These are phyloP conservation scores for Syrista parreyssii DNA, from an alignment of 2,888 invertebrate species.

Conservation along the genomic window DNA sequence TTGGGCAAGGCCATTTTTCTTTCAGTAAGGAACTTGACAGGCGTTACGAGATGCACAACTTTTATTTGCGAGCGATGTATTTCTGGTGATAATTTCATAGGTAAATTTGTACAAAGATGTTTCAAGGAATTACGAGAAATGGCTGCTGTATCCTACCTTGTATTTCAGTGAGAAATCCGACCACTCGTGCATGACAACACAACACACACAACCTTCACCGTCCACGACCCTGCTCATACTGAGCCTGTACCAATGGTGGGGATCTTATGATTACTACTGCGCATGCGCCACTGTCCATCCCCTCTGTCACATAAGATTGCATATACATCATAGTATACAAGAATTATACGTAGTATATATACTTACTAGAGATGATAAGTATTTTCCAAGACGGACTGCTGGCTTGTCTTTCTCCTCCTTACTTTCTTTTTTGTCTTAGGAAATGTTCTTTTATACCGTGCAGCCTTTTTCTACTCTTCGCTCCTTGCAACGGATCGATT, in stretches of 20 bases:
- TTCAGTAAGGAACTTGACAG: slow-evolving; percentile 12
- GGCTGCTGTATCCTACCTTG: slow-evolving; percentile 41
- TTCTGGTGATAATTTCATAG: neutral
- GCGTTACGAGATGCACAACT: neutral
- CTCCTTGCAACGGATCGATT: neutral
- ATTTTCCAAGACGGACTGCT: neutral
- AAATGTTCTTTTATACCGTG: neutral
- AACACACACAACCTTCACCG: slow-evolving; percentile 24
- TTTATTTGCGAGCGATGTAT: neutral
- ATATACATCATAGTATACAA: neutral
- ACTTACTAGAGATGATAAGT: neutral
- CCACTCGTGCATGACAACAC: slow-evolving; percentile 35
- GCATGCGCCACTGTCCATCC: neutral
- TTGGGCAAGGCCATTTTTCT: neutral
- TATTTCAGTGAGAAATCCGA: slow-evolving; percentile 44
- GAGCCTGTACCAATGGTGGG: neutral
- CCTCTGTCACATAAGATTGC: neutral
- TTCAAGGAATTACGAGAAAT: neutral
- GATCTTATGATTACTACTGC: neutral
- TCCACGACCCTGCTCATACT: neutral
- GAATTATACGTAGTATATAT: neutral
- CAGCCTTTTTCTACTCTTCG: neutral
- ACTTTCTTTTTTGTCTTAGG: neutral
- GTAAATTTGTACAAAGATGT: neutral
- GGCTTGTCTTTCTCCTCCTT: neutral